Base-by-base conservation (phyloP, 2,888 invertebrate genomes). In the Calliphora vomitoria region DNA sequence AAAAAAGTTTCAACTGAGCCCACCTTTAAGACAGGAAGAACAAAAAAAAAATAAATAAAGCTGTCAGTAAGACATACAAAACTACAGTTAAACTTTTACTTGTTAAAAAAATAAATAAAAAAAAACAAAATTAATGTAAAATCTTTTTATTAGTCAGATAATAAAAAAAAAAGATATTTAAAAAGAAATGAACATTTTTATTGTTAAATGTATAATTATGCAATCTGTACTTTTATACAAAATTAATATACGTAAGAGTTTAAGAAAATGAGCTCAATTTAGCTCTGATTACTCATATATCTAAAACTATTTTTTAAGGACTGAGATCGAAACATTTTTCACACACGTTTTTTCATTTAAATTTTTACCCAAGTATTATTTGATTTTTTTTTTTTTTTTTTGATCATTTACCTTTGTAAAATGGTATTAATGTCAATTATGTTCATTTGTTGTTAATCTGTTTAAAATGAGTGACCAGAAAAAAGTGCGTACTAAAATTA, bases 71-170 rank as follows among this genome's bases (percentile, higher is more conserved):
- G 8, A 47, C 11, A 44, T 25, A 41, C 4, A 47, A 47, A 68
- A 68, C 25, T 41, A 74, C 74, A 66, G 82, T 82, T 82, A 82
- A 75, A 68, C 82, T 82, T 75, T 82, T 82, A 75, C 75, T 75
- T 75, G 13, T 75, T 47, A 47, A 68, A 68, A 62, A 31, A 58
- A 58, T 69, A 41, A 18, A 62, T n/a, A 35, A 10, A 4, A 1
- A 13, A 44, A 62, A 20, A n/a, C n/a, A 66, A 18, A 41, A 13
- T 4, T 38, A 38, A 60, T 1, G 13, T 60, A 18, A 38, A 38
- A 38, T 38, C 4, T 38, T 64, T 64, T 38, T 38, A 41, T 64
- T 64, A 5, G 8, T 35, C 3, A 38, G 18, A 38, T 38, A 71
- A 25, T 25, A 53, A 18, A 50, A 47, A 50, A 47, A 35, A 71